Evolutionary conservation across 2,888 invertebrate genomes (phyloP).

Genomic region (Lamproptera curius): DNA sequence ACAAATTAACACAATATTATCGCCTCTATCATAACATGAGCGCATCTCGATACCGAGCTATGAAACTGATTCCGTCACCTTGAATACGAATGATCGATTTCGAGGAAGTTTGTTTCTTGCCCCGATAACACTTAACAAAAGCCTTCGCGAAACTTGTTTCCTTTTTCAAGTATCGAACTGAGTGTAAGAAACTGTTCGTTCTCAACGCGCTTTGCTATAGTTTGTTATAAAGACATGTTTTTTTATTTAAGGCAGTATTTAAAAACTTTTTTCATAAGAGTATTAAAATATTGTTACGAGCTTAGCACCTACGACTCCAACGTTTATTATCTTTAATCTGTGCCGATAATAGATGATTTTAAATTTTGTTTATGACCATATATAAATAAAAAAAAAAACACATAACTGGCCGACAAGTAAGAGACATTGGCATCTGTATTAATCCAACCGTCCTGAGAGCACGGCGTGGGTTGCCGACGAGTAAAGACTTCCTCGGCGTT

Average conservation of each 20-base stretch:
- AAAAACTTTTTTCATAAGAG: no score
- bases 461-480: slow-evolving; percentile 57
- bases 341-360: no score
- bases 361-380: no score
- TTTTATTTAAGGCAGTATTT: no score
- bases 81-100: slow-evolving; percentile 11
- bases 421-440: slow-evolving; percentile 43
- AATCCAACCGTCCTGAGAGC: slow-evolving; percentile 44
- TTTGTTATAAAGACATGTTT: no score
- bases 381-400: no score
- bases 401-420: no score
- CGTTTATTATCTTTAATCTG: neutral
- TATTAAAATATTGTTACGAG: no score
- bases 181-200: no score
- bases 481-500: slow-evolving; percentile 67
- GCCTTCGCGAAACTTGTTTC: neutral
- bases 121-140: slow-evolving; percentile 1
- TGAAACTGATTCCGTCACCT: neutral
- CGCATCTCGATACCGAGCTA: no score
- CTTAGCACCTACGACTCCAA: neutral
- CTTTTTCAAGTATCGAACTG: neutral
- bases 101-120: slow-evolving; percentile 6
- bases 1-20: slow-evolving; percentile 51
- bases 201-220: no score
- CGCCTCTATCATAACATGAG: no score